Base-by-base conservation (phyloP, 2,888 invertebrate species). In the Ophion ellenae region DNA sequence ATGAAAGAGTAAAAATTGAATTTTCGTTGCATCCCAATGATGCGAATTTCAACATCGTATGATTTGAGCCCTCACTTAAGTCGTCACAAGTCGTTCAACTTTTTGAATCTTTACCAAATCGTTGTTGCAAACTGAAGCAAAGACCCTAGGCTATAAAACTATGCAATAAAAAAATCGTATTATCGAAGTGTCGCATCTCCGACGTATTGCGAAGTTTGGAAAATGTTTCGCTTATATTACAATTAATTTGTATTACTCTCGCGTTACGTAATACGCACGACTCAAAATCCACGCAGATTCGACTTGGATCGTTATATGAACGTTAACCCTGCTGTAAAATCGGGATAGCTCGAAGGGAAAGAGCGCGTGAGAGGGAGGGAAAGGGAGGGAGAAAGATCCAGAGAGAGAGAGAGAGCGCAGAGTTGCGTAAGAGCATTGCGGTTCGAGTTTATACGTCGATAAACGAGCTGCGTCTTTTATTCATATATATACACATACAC, bases 381-480 rank as follows among this genome's bases (percentile, higher is more conserved):
- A 47, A 47, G 9, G 2, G 40, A 32, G 32, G 32, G 70, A 45
- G 9, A 40, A 40, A 40, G 9, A 40, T 40, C 40, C 40, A 40
- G 40, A 40, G 40, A n/a, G 20, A 9, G 14, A 53, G 47, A 14
- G 67, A 9, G 14, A 53, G 40, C n/a, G 24, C 36, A 53, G 75
- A 79, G 71, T 85, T 85, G 85, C 85, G 85, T 85, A 85, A 85
- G 75, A 81, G 69, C 81, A 64, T 80, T 80, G 66, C 75, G 85
- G 81, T 84, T 75, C 83, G 85, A 76, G 82, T 76, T 80, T 79
- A 57, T 80, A 82, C 85, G 85, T 85, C 85, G 85, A 85, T 85
- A 85, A 85, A 82, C 81, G 84, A 78, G 84, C 77, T 47, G 32
- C 45, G 20, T n/a, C 40, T 9, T 28, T 10, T 47, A 40, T 70